Evolutionary conservation across 2,888 invertebrate genomes (phyloP).

Genomic region (Teinopalpus imperialis): DNA sequence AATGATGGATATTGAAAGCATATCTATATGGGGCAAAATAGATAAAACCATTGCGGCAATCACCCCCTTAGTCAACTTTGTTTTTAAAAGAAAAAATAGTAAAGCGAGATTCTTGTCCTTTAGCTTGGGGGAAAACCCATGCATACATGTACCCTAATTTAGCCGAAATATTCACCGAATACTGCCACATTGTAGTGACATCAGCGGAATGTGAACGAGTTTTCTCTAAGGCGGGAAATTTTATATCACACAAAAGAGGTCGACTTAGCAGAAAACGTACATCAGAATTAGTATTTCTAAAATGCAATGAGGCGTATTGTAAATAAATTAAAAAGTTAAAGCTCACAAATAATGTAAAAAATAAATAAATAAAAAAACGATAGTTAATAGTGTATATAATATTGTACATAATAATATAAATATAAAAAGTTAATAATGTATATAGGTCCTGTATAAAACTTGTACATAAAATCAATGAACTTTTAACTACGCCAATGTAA

Average conservation of each 20-base stretch:
- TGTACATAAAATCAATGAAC: neutral
- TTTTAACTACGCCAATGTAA: conserved; percentile 5
- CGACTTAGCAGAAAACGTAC: conserved; percentile 22
- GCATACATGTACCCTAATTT: conserved; percentile 25
- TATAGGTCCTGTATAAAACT: neutral
- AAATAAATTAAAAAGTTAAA: neutral
- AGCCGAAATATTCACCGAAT: conserved; percentile 18
- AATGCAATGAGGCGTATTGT: conserved; percentile 13
- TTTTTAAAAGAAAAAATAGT: conserved; percentile 19
- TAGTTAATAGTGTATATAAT: neutral
- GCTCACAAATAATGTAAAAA: neutral
- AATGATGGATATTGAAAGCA: conserved; percentile 8
- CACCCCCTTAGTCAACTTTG: conserved; percentile 1
- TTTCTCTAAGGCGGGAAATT: conserved; percentile 17
- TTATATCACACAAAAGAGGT: conserved; percentile 15
- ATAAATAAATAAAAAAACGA: neutral
- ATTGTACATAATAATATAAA: neutral
- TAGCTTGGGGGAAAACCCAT: conserved; percentile 27
- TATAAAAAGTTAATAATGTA: neutral
- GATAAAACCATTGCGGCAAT: conserved; percentile 24
- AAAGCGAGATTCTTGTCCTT: conserved; percentile 13
- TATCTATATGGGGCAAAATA: conserved; percentile 23
- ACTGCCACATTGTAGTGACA: conserved; percentile 25
- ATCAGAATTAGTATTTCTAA: conserved; percentile 22
- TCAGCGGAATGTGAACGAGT: conserved; percentile 23